Evolutionary conservation across 2,888 invertebrate genomes (phyloP).

Genomic region (Ctenicera cuprea): DNA sequence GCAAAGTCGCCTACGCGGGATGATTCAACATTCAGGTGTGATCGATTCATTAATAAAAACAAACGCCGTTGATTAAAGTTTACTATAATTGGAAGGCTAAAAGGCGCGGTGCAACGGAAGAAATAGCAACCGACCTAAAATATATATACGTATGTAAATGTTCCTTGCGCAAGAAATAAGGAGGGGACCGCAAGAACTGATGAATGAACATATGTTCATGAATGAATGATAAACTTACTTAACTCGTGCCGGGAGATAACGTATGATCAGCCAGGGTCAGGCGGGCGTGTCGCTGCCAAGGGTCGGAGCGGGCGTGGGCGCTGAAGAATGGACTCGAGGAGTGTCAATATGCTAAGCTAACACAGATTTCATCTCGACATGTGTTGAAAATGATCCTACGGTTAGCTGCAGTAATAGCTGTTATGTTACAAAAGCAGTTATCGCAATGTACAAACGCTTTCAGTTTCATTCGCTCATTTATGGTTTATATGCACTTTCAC

Average conservation of each 20-base stretch:
- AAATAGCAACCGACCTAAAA: constrained; percentile 66
- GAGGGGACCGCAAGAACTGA: constrained; percentile 61
- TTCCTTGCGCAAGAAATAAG: constrained; percentile 62
- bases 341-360: constrained; percentile 61
- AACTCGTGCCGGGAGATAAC: constrained; percentile 65
- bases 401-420: constrained; percentile 36
- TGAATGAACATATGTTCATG: constrained; percentile 70
- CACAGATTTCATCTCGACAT: constrained; percentile 55
- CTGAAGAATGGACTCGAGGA: constrained; percentile 61
- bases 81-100: constrained; percentile 70
- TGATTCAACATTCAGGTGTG: constrained; percentile 70
- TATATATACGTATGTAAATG: constrained; percentile 64
- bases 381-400: constrained; percentile 54
- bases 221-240: constrained; percentile 68
- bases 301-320: constrained; percentile 66
- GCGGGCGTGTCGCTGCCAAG: constrained; percentile 67
- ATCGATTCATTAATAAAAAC: constrained; percentile 72
- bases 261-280: constrained; percentile 67
- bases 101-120: constrained; percentile 69
- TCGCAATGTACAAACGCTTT: constrained; percentile 22
- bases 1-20: constrained; percentile 59
- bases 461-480: constrained; percentile 26
- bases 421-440: constrained; percentile 34
- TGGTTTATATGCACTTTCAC: constrained; percentile 27
- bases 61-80: constrained; percentile 70